A percentile compares a stretch with the other conserved stretches of the same genome.
Conservation (phyloP, 2,888 invertebrate genomes). For the Erebia epiphron region DNA sequence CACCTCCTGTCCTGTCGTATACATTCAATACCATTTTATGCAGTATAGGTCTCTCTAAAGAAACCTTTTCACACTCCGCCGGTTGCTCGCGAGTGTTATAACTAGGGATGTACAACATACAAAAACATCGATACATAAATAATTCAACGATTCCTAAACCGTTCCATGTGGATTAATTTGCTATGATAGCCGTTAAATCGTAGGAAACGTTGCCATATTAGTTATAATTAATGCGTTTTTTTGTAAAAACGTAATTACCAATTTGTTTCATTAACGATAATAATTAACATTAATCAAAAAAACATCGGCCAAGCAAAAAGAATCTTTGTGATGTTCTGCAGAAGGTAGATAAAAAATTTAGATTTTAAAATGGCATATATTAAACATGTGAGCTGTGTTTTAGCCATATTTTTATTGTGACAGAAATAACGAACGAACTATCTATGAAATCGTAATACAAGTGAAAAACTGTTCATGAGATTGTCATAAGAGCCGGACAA, state of each 20-base stretch:
- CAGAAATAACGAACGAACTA: too few species aligned
- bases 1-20: too few species aligned
- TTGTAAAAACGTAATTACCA: neutral
- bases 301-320: neutral
- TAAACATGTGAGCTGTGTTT: too few species aligned
- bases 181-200: constrained; percentile 14
- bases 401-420: too few species aligned
- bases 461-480: too few species aligned
- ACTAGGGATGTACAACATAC: constrained; percentile 13
- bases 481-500: too few species aligned
- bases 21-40: neutral
- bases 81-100: constrained; percentile 26
- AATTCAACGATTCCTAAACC: constrained; percentile 15
- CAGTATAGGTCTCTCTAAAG: constrained; percentile 29
- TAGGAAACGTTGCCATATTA: constrained; percentile 13
- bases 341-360: too few species aligned
- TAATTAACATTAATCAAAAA: neutral
- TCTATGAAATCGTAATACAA: too few species aligned
- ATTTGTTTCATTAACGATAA: constrained; percentile 11
- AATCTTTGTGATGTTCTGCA: neutral
- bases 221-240: constrained; percentile 6
- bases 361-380: too few species aligned
- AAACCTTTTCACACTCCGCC: constrained; percentile 38
- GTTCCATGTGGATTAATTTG: constrained; percentile 5
- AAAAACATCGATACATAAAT: constrained; percentile 20